Evolutionary conservation across 2,797 vertebrate species (phyloP).

Genomic region (Channa striata): DNA sequence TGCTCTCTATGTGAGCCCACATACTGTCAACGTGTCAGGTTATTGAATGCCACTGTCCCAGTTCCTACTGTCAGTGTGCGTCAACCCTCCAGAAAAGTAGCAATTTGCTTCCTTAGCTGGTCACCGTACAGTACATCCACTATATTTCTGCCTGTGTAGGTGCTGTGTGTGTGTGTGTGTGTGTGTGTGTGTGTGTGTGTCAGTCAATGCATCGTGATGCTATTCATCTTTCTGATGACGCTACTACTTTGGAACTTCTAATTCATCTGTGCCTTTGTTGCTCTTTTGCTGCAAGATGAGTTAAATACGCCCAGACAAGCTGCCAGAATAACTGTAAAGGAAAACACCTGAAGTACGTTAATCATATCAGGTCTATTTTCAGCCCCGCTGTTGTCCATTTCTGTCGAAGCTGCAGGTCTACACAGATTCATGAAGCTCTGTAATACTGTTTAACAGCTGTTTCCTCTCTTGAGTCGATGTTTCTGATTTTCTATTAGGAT

Average conservation of each 20-base stretch:
- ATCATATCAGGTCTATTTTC: slow-evolving; percentile 44
- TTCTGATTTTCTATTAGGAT: slow-evolving; percentile 26
- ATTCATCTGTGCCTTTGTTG: slow-evolving; percentile 13
- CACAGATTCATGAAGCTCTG: too few relatives aligned
- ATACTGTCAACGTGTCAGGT: slow-evolving; percentile 36
- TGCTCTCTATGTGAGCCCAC: slow-evolving; percentile 38
- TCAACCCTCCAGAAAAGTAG: slow-evolving; percentile 13
- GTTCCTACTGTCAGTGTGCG: slow-evolving; percentile 18
- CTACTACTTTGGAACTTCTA: slow-evolving; percentile 9
- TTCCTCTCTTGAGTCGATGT: slow-evolving; percentile 4
- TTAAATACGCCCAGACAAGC: slow-evolving; percentile 21
- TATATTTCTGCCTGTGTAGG: neutral
- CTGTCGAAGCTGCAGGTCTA: slow-evolving; percentile 26
- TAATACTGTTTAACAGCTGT: slow-evolving; percentile 23
- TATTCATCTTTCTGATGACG: slow-evolving; percentile 1
- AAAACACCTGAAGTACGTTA: slow-evolving; percentile 22
- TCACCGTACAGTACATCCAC: neutral
- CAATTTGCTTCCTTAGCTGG: neutral
- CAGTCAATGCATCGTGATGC: too few relatives aligned
- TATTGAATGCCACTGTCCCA: slow-evolving; percentile 6
- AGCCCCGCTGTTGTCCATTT: slow-evolving; percentile 2
- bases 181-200: too few relatives aligned
- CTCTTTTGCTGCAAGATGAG: neutral
- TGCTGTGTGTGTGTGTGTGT: neutral
- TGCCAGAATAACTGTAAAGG: slow-evolving; percentile 10